These are phyloP conservation scores for Baccha elongata DNA, from an alignment of 2,888 invertebrate genomes.

Conservation along the genomic window DNA sequence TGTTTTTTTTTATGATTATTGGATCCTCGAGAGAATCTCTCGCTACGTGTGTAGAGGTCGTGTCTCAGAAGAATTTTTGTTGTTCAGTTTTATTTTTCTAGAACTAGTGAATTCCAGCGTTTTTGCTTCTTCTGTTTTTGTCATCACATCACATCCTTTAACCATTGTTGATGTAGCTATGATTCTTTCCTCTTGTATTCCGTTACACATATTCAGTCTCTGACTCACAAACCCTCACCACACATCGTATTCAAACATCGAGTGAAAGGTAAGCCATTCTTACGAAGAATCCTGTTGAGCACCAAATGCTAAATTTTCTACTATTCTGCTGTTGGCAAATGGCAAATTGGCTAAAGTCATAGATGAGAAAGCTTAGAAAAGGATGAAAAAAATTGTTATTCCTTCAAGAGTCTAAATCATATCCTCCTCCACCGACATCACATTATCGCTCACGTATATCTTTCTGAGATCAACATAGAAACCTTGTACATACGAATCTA, in stretches of 20 bases:
- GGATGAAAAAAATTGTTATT: constrained; percentile 5
- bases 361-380: constrained; percentile 41
- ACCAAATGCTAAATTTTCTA: constrained; percentile 64
- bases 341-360: constrained; percentile 59
- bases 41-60: too few relatives aligned
- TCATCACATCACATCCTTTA: too few relatives aligned
- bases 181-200: too few relatives aligned
- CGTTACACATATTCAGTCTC: constrained; percentile 6
- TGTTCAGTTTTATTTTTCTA: too few relatives aligned
- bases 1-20: too few relatives aligned
- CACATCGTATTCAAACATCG: background rate
- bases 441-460: constrained; percentile 35
- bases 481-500: too few relatives aligned
- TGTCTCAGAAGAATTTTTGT: too few relatives aligned
- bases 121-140: too few relatives aligned
- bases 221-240: background rate
- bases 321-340: constrained; percentile 52
- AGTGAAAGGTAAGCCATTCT: background rate
- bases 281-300: constrained; percentile 40
- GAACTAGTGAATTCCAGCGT: too few relatives aligned
- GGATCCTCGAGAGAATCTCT: too few relatives aligned
- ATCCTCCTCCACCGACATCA: constrained; percentile 12
- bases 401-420: constrained; percentile 2
- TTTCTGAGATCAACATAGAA: too few relatives aligned
- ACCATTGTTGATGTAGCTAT: too few relatives aligned